phyloP scores from a whole-genome alignment of 2,888 invertebrate genomes.

The Eristalis intricaria region DNA sequence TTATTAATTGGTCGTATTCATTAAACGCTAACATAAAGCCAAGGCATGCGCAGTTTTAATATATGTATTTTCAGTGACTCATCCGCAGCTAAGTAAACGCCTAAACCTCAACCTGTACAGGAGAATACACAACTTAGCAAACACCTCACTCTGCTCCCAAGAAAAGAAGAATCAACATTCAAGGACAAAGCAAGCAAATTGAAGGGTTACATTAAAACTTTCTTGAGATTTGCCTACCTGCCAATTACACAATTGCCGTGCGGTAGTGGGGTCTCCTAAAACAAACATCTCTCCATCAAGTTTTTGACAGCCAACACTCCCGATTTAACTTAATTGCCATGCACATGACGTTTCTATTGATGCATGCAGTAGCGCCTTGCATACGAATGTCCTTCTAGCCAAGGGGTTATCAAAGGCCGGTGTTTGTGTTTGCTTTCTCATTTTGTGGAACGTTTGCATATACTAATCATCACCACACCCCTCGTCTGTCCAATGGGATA shows the following conservation, averaged over 20 bases:
- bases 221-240: background rate
- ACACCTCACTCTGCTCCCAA: background rate
- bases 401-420: background rate
- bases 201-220: background rate
- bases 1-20: background rate
- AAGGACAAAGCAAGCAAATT: background rate
- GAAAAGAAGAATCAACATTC: background rate
- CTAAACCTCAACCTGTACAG: background rate
- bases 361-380: background rate
- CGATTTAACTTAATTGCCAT: background rate
- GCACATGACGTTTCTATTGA: background rate
- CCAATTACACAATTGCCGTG: too few species aligned
- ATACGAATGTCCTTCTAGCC: background rate
- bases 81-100: background rate
- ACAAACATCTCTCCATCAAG: background rate
- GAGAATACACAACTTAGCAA: background rate
- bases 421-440: background rate
- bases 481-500: background rate
- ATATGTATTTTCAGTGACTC: background rate
- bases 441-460: background rate
- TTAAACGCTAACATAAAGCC: background rate
- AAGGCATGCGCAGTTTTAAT: background rate
- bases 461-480: background rate
- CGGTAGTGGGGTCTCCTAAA: background rate
- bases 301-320: background rate